Evolutionary conservation across 2,797 vertebrate genomes (phyloP).

Genomic region (Chelonia mydas): DNA sequence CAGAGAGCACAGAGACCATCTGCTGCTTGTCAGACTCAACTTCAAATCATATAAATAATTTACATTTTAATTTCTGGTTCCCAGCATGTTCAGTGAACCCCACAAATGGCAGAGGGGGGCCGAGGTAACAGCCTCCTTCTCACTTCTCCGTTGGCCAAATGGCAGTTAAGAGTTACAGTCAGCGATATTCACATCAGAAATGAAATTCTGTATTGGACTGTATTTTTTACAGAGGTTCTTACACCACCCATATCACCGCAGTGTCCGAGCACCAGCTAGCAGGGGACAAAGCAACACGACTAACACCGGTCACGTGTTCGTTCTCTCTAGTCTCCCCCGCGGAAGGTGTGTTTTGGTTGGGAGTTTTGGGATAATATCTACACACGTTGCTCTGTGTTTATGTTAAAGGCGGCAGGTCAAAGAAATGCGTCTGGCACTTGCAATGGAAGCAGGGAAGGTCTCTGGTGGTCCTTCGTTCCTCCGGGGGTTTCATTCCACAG

Average conservation of each 20-base stretch:
- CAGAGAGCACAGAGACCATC: slow-evolving; percentile 74
- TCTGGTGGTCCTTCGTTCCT: too few relatives aligned
- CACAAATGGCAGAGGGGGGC: slow-evolving; percentile 71
- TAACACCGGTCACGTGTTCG: too few relatives aligned
- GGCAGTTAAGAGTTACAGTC: not conserved
- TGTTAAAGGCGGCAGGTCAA: not conserved
- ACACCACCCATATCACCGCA: too few relatives aligned
- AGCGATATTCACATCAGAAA: not conserved
- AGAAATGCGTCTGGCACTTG: not conserved
- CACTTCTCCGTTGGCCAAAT: too few relatives aligned
- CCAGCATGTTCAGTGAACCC: slow-evolving; percentile 40
- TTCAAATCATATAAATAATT: slow-evolving; percentile 82
- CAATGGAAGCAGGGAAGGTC: not conserved
- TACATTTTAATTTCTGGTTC: slow-evolving; percentile 79
- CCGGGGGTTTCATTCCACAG: too few relatives aligned
- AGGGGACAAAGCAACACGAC: too few relatives aligned
- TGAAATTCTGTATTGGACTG: not conserved
- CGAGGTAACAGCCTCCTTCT: not conserved
- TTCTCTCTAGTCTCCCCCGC: too few relatives aligned
- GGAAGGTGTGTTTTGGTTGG: too few relatives aligned
- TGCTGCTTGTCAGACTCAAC: slow-evolving; percentile 80
- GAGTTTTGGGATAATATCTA: not conserved
- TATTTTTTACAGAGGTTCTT: too few relatives aligned
- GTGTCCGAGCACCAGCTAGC: too few relatives aligned
- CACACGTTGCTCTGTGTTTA: not conserved